Conservation (phyloP, 2,888 invertebrate species). For the Sarcophaga rosellei region DNA sequence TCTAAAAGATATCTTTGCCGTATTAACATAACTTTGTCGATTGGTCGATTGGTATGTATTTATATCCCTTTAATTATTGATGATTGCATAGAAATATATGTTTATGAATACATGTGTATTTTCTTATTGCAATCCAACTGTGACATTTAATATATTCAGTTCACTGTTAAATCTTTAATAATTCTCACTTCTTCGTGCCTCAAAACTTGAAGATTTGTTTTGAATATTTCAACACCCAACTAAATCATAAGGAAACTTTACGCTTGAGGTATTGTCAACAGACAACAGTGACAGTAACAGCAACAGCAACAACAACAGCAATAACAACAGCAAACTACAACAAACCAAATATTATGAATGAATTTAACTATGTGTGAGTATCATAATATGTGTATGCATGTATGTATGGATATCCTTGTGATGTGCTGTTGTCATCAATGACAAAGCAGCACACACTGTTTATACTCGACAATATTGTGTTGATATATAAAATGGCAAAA, state of each 20-base stretch:
- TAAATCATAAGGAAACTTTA: conserved; percentile 55
- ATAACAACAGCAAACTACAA: conserved; percentile 2
- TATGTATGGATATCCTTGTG: conserved; percentile 23
- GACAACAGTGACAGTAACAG: conserved; percentile 10
- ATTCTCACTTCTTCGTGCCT: conserved; percentile 19
- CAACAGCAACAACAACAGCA: conserved; percentile 7
- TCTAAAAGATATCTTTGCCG: too few relatives aligned
- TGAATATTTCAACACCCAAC: conserved; percentile 60
- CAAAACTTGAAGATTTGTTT: conserved; percentile 53
- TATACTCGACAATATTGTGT: conserved; percentile 12
- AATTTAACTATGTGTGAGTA: background rate
- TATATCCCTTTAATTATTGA: too few relatives aligned
- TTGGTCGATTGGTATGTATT: too few relatives aligned
- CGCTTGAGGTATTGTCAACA: conserved; percentile 43
- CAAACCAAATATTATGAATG: background rate
- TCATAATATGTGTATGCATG: background rate
- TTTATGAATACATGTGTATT: too few relatives aligned
- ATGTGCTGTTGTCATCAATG: conserved; percentile 36
- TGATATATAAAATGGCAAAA: conserved; percentile 34
- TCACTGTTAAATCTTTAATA: conserved; percentile 6
- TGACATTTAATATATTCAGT: too few relatives aligned
- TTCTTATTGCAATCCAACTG: too few relatives aligned
- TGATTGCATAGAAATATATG: too few relatives aligned
- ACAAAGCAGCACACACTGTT: conserved; percentile 18
- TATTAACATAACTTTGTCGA: too few relatives aligned